Evolutionary conservation across 2,888 invertebrate species (phyloP).

Genomic region (Callyntrura guangdongensis): DNA sequence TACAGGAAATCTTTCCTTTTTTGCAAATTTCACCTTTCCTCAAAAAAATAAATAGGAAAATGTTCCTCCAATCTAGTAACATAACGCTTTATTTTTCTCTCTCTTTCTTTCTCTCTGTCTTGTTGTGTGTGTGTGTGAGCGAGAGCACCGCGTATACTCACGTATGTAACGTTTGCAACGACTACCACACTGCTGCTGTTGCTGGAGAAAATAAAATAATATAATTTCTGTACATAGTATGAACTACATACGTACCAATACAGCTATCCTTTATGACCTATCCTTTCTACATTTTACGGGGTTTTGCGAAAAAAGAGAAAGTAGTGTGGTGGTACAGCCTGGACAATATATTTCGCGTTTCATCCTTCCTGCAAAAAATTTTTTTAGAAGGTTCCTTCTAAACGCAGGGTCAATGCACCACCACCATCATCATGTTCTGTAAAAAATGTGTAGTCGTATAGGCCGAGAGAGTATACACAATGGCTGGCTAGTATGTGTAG

Average conservation of each 20-base stretch:
- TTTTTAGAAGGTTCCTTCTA: conserved; percentile 73
- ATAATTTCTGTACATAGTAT: neutral
- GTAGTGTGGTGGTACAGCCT: conserved; percentile 55
- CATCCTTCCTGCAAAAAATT: conserved; percentile 77
- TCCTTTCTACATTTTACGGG: too few species aligned
- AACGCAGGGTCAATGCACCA: conserved; percentile 80
- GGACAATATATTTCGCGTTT: conserved; percentile 78
- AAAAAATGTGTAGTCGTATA: too few species aligned
- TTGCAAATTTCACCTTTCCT: conserved; percentile 9
- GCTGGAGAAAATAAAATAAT: conserved; percentile 3
- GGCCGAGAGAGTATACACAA: too few species aligned
- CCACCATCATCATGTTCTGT: conserved; percentile 38
- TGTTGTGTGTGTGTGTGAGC: neutral
- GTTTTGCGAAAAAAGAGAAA: conserved; percentile 58
- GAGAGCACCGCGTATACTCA: neutral
- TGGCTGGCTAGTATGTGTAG: too few species aligned
- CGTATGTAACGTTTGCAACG: neutral
- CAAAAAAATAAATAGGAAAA: neutral
- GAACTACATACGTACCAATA: too few species aligned
- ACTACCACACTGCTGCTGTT: conserved; percentile 1
- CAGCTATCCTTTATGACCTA: too few species aligned
- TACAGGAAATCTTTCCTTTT: neutral
- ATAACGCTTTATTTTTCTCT: too few species aligned
- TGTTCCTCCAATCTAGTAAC: neutral
- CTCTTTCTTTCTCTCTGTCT: neutral